Evolutionary conservation across 2,113 vertebrate species (phyloP).

Genomic region (Raja brachyura): DNA sequence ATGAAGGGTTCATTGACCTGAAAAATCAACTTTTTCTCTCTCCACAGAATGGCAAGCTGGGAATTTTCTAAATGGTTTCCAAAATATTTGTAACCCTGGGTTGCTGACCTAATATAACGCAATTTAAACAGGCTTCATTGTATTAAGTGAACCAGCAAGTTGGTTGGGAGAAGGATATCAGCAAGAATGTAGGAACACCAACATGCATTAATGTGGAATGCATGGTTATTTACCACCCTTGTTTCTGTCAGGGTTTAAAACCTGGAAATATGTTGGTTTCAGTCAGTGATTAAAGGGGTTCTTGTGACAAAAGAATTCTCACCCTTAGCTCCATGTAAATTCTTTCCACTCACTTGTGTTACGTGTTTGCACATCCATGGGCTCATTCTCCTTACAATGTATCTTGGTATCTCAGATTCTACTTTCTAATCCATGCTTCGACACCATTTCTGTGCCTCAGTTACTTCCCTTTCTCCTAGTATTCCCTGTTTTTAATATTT

Average conservation of each 20-base stretch:
- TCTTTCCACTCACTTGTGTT: background rate
- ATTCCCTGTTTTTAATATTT: background rate
- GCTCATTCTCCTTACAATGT: background rate
- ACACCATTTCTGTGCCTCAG: background rate
- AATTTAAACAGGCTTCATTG: background rate
- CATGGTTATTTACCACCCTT: background rate
- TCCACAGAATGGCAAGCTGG: background rate
- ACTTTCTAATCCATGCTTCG: background rate
- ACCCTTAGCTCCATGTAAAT: background rate
- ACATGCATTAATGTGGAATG: background rate
- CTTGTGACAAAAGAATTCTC: background rate
- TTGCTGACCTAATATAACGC: background rate
- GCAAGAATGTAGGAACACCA: background rate
- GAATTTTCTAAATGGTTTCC: background rate
- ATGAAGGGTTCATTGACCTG: no score
- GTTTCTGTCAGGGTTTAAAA: background rate
- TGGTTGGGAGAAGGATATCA: background rate
- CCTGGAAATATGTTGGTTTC: background rate
- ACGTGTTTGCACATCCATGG: background rate
- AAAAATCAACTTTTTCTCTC: no score
- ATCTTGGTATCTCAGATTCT: background rate
- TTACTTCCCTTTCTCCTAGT: background rate
- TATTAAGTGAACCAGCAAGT: background rate
- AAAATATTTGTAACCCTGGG: background rate
- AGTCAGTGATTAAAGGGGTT: background rate